phyloP scores from a whole-genome alignment of 2,797 vertebrate species.

The Characodon lateralis region DNA sequence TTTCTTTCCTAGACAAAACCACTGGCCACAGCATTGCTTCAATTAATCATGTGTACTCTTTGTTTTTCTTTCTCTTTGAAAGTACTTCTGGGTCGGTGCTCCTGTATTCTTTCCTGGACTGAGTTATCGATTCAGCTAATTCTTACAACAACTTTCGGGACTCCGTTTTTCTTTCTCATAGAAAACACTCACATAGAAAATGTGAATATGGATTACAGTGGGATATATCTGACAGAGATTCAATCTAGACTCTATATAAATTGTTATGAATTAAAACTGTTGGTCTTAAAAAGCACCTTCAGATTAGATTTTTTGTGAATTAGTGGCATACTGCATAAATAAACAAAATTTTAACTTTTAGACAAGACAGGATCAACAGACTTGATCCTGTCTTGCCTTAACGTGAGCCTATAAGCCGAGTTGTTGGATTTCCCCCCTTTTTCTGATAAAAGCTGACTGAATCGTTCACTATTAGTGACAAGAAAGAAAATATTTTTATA shows the following conservation, averaged over 20 bases:
- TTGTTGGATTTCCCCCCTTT: not conserved
- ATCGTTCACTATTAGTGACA: not conserved
- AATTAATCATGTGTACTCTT: not conserved
- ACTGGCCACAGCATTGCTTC: not conserved
- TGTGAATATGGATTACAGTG: not conserved
- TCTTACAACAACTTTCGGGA: not conserved
- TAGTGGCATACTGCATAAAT: not conserved
- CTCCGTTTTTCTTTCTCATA: not conserved
- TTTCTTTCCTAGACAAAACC: not conserved
- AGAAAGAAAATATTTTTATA: not conserved
- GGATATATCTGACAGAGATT: not conserved
- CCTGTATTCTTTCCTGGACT: too few relatives aligned
- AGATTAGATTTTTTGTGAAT: not conserved
- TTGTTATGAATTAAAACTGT: not conserved
- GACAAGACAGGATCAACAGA: not conserved
- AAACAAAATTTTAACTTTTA: not conserved
- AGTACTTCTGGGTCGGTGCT: not conserved
- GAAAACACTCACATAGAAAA: not conserved
- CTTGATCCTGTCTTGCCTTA: too few relatives aligned
- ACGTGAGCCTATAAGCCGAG: not conserved
- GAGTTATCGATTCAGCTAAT: not conserved
- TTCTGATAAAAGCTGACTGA: slow-evolving; percentile 5
- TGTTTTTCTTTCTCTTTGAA: not conserved
- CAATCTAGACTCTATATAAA: not conserved
- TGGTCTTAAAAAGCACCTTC: not conserved